phyloP scores from a whole-genome alignment of 2,113 vertebrate genomes.

The Albula glossodonta region DNA sequence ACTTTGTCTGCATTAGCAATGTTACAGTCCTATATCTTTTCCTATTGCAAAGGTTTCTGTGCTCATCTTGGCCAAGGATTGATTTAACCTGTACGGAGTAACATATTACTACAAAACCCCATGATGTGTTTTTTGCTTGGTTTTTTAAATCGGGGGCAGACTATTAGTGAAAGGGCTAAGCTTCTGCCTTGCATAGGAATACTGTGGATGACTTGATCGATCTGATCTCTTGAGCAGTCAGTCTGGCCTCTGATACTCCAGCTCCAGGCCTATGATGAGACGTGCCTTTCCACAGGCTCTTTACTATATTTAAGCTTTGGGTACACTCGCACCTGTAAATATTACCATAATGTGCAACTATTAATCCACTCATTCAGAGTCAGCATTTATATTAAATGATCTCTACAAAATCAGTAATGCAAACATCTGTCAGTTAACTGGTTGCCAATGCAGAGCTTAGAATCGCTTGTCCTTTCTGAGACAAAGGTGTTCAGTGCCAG shows the following conservation, averaged over 20 bases:
- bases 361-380: conserved; percentile 65
- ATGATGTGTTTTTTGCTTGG: neutral
- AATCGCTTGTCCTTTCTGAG: conserved; percentile 53
- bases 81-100: neutral
- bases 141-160: conserved; percentile 13
- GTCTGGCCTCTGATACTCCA: neutral
- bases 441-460: conserved; percentile 72
- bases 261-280: neutral
- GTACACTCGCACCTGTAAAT: conserved; percentile 73
- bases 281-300: conserved; percentile 24
- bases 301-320: conserved; percentile 35
- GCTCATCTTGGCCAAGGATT: neutral
- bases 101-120: neutral
- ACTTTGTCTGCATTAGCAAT: conserved; percentile 1
- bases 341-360: conserved; percentile 71
- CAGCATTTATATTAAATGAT: conserved; percentile 80
- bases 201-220: neutral
- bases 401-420: conserved; percentile 70
- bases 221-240: neutral
- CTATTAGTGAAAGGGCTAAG: neutral
- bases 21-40: neutral
- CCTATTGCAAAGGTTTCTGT: neutral
- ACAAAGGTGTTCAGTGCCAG: conserved; percentile 34
- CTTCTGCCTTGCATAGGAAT: neutral
- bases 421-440: conserved; percentile 64